Evolutionary conservation across 2,888 invertebrate genomes (phyloP).

Genomic region (Iphiclides podalirius): DNA sequence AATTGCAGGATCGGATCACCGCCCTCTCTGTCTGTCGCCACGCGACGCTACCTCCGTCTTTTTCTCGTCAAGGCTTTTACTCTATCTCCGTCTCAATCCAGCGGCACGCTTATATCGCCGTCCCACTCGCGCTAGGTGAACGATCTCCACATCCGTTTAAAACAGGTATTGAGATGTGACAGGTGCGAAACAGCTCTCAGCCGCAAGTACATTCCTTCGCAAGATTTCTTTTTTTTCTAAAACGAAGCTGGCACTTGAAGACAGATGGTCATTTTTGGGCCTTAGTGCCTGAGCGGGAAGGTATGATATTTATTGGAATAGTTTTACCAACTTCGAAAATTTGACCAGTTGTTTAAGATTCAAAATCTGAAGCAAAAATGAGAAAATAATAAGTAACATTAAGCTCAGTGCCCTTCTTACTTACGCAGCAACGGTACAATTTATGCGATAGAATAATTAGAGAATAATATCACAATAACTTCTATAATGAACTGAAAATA

Average conservation of each 20-base stretch:
- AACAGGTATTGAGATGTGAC: constrained; percentile 59
- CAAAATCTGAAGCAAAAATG: not conserved
- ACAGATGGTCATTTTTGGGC: not conserved
- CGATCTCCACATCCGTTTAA: constrained; percentile 60
- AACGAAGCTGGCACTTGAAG: constrained; percentile 7
- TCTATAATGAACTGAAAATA: no score
- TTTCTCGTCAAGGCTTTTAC: constrained; percentile 16
- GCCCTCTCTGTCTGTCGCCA: constrained; percentile 51
- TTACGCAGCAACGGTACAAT: no score
- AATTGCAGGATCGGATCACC: constrained; percentile 40
- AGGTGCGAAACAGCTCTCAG: constrained; percentile 59
- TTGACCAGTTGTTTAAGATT: not conserved
- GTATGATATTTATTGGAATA: not conserved
- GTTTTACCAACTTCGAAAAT: not conserved
- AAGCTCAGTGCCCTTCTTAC: no score
- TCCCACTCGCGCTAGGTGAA: constrained; percentile 56
- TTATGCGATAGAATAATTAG: no score
- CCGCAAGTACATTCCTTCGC: constrained; percentile 54
- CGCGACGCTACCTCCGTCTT: constrained; percentile 47
- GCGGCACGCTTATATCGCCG: constrained; percentile 42
- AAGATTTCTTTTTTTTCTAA: constrained; percentile 40
- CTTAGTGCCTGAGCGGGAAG: not conserved
- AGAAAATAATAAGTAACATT: not conserved
- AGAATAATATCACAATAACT: no score
- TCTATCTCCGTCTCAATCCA: constrained; percentile 26